A percentile compares a stretch with the other conserved stretches of the same genome.
These are phyloP conservation scores for Volucella inflata DNA, from an alignment of 2,888 invertebrate genomes.

Conservation along the genomic window DNA sequence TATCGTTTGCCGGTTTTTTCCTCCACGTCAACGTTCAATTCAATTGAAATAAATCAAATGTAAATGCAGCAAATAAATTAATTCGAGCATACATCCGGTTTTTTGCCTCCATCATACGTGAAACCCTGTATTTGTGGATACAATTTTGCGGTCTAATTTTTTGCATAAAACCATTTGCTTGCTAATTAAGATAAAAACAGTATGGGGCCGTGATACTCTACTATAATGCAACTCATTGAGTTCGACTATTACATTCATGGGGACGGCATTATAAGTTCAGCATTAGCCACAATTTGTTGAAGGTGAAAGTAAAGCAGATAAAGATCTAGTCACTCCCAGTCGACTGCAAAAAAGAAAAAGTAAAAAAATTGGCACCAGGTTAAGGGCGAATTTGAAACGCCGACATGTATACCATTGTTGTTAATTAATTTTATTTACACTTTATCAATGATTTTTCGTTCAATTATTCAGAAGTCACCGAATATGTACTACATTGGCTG, in stretches of 20 bases:
- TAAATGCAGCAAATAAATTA: constrained; percentile 33
- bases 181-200: background rate
- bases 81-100: constrained; percentile 36
- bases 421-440: background rate
- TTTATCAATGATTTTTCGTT: background rate
- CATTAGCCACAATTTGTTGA: background rate
- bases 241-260: background rate
- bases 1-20: background rate
- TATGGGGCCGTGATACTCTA: background rate
- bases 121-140: background rate
- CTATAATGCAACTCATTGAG: background rate
- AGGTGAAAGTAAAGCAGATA: constrained; percentile 15
- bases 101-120: background rate
- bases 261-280: too few species aligned
- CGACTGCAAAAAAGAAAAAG: too few species aligned
- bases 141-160: constrained; percentile 3
- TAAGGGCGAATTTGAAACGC: background rate
- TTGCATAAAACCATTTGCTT: background rate
- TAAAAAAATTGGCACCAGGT: background rate
- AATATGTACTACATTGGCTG: background rate
- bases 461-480: constrained; percentile 7
- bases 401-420: background rate
- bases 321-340: background rate
- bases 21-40: background rate
- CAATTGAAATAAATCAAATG: constrained; percentile 3